Evolutionary conservation across 2,113 vertebrate genomes (phyloP).

Genomic region (Narcine bancroftii): DNA sequence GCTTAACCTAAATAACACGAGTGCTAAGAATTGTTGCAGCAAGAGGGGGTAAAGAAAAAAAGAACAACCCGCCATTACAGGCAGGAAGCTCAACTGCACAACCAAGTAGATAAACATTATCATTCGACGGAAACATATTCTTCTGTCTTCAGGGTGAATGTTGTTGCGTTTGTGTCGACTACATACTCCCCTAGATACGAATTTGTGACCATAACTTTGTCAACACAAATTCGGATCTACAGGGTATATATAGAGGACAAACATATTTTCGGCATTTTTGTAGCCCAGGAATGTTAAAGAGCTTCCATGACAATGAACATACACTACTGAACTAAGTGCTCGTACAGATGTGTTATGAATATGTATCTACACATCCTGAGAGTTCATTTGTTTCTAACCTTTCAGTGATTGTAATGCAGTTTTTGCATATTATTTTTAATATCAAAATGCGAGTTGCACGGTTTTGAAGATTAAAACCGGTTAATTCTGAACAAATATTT

Average conservation of each 20-base stretch:
- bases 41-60: background rate
- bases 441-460: background rate
- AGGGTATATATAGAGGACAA: slow-evolving; percentile 99
- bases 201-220: slow-evolving; percentile 91
- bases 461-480: background rate
- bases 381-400: background rate
- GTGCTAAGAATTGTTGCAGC: slow-evolving; percentile 3
- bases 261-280: slow-evolving; percentile 41
- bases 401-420: background rate
- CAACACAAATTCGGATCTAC: slow-evolving; percentile 99
- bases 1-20: slow-evolving; percentile 2
- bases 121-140: background rate
- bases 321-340: background rate
- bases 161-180: slow-evolving; percentile 96
- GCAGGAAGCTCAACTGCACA: slow-evolving; percentile 44
- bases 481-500: background rate
- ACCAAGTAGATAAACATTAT: slow-evolving; percentile 42
- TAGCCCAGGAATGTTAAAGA: background rate
- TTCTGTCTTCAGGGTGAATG: slow-evolving; percentile 48
- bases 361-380: background rate
- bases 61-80: slow-evolving; percentile 34
- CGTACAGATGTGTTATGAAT: background rate
- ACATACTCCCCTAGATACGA: slow-evolving; percentile 99
- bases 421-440: background rate
- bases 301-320: background rate